Base-by-base conservation (phyloP, 2,113 vertebrate species). In the Rhea americana region DNA sequence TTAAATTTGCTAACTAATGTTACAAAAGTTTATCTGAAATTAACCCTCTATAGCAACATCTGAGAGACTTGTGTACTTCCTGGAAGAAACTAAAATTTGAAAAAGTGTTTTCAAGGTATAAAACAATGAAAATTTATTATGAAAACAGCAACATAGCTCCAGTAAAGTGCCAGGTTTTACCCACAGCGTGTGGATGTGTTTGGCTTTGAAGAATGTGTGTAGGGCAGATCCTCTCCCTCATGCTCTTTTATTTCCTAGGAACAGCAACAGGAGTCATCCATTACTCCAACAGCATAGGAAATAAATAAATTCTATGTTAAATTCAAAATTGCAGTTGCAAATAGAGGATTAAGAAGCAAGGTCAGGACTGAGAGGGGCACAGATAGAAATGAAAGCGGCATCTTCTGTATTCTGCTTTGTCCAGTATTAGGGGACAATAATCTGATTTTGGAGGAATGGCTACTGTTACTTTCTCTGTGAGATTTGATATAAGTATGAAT, bases 401-500 rank as follows among this genome's bases (percentile, higher is more conserved):
- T 55, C 13, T 87, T 85, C 81, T 72, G 51, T 75, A 73, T 75
- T 79, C 62, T 91, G 14, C 63, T 90, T 47, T 48, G 58, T 32
- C 55, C 25, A 93, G 39, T 86, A 73, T 50, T 39, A 76, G 18
- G 43, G 32, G n/a, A 70, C 83, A 87, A 85, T 72, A 86, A 86
- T 30, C 70, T 65, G 43, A 75, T 90, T 95, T 79, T 73, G 11
- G 78, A 53, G 4, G 18, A 93, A 83, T 78, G 81, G 48, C 80
- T 86, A 39, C 39, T 73, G 71, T 86, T 88, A 92, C 79, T 92
- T 93, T 93, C 56, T 94, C 56, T 84, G 45, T 62, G 17, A 84
- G 53, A 17, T 74, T 61, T 95, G 85, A 87, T 95, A 63, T 82
- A 91, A 93, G 72, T 58, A 96, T 95, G 96, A 95, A 96, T 95